phyloP scores from a whole-genome alignment of 1,140 invertebrate species.

The Gryllus bimaculatus region DNA sequence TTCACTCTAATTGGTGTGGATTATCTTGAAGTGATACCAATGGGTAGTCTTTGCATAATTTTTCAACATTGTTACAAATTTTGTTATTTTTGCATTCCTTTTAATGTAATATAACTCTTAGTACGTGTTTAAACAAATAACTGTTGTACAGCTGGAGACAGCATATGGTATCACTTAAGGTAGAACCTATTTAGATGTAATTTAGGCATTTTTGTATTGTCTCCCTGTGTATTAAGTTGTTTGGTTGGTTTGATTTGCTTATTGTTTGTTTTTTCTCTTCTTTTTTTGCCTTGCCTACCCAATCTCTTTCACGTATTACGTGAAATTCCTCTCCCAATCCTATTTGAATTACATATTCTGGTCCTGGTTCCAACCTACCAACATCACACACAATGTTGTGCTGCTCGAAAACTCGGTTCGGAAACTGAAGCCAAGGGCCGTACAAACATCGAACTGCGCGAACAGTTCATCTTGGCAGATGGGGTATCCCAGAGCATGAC shows the following conservation, averaged over 20 bases:
- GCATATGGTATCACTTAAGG: not conserved
- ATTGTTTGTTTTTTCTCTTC: slow-evolving; percentile 29
- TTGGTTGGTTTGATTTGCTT: not conserved
- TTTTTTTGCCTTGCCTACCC: slow-evolving; percentile 30
- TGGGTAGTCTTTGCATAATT: not conserved
- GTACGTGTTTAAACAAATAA: no score
- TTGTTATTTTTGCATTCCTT: no score
- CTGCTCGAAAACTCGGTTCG: not conserved
- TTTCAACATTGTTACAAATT: not conserved
- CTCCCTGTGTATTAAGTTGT: slow-evolving; percentile 18
- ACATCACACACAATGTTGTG: slow-evolving; percentile 15
- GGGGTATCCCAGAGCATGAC: slow-evolving; percentile 96
- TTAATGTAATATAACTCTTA: no score
- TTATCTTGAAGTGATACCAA: not conserved
- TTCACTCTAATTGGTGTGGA: not conserved
- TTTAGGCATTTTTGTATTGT: slow-evolving; percentile 22
- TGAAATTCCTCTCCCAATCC: slow-evolving; percentile 16
- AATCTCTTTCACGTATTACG: slow-evolving; percentile 18
- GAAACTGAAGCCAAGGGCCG: slow-evolving; percentile 75
- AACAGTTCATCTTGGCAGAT: slow-evolving; percentile 96
- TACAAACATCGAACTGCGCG: slow-evolving; percentile 96
- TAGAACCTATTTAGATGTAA: not conserved
- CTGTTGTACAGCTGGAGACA: no score
- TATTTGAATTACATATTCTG: not conserved
- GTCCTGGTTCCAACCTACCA: not conserved